Base-by-base conservation (phyloP, 2,888 invertebrate genomes). In the Lymantria dispar region DNA sequence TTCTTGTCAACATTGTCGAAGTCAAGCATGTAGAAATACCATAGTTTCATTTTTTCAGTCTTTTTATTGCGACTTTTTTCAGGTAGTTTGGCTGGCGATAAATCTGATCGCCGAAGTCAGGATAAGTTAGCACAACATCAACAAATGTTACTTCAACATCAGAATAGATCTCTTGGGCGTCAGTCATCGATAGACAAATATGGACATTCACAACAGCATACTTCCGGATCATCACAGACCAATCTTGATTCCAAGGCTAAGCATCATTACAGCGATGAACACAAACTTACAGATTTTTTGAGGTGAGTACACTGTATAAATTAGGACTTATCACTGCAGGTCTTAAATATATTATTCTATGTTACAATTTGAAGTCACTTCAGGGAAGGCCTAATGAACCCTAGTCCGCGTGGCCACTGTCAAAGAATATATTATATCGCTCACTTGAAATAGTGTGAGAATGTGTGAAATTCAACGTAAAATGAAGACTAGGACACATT, bases 221-320 rank as follows among this genome's bases (percentile, higher is more conserved):
- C 94, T 42, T 80, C 85, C n/a, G 69, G 76, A n/a, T 75, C 85
- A 8, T 78, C 85, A 2, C 85, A 83, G 59, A 70, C 86, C 11
- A 77, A 64, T 11, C 66, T 80, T 7, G 87, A 87, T 3, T 64
- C 84, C 12, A 91, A 91, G 64, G 73, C 82, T 7, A 91, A 85
- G 73, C 92, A 87, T 74, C 91, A 89, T 52, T 91, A 89, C 48
- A 76, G 64, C n/a, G 90, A 91, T 60, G 95, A 95, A 72, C 94
- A 94, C 64, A 95, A 95, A 76, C 87, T 95, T 31, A 94, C 94
- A 12, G 95, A 95, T 75, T 95, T 95, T 75, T 83, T 95, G 56
- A 87, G 92, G 92, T 91, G 47, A 62, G 59, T 14, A 36, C 5
- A 22, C 7, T 22, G 22, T 3, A 22, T 3, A 22, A 22, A 22